Evolutionary conservation across 2,888 invertebrate genomes (phyloP), one percentile per base, ranked within the genome.

Genomic region (Diplolepis rosae): DNA sequence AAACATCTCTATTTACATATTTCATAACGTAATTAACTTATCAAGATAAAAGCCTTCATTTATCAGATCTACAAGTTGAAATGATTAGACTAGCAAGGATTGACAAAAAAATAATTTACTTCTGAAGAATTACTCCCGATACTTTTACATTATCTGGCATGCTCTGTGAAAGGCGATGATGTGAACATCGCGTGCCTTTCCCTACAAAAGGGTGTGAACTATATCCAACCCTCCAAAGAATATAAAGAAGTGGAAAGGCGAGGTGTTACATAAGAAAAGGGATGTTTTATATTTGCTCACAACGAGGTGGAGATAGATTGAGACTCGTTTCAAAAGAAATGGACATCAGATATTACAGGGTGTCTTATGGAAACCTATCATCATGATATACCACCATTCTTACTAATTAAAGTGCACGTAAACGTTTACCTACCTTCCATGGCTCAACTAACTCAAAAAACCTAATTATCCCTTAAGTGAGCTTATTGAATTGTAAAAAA

Each of bases 181-280:
- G 88, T 83, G 85, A 82, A 82, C 82, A 85, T 88, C 85, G 88
- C 88, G 88, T 88, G 88, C 83, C 82, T 83, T 71, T 84, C 81
- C 79, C 75, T 66, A 56, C 50, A 45, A 52, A 70, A 79, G 73
- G 76, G 76, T 77, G 75, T 69, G 74, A 77, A 70, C 76, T 70
- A 71, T 69, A 22, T 52, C 66, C 69, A 77, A 75, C 75, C 77
- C 66, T 70, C 68, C 69, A 54, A 54, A 65, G 52, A 54, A 65
- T 68, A 70, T 70, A 74, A 77, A 77, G 77, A 77, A 70, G 24
- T 32, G 65, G 71, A 66, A 15, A 52, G 22, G 51, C 42, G 52
- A 45, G 69, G 56, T 52, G 71, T 71, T 70, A 61, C 24, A 61
- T 42, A 72, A 76, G 83, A 83, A 86, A 84, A 85, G 85, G 86